Conservation (phyloP, 30 jellyfish, hydroid and myxozoan genomes). For the Chrysaora quinquecirrha region DNA sequence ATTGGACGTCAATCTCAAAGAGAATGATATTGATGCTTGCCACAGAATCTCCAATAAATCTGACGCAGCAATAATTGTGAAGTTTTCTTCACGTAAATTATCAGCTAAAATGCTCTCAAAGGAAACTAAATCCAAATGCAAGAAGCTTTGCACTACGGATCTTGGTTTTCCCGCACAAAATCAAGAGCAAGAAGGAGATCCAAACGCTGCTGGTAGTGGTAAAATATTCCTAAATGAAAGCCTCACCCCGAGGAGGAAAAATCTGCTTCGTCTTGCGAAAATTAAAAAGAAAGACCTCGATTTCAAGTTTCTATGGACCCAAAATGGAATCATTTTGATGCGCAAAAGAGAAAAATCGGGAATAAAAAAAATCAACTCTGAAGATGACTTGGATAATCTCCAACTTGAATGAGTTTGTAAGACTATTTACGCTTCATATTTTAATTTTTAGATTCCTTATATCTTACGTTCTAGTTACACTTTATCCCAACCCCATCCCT, state of each 20-base stretch:
- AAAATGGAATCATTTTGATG: neutral
- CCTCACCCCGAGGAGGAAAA: neutral
- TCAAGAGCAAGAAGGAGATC: neutral
- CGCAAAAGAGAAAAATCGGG: neutral
- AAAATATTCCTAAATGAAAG: neutral
- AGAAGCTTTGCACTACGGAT: neutral
- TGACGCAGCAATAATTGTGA: neutral
- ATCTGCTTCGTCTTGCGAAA: slow-evolving; percentile 6
- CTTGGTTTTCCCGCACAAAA: too few relatives aligned
- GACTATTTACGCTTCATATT: neutral
- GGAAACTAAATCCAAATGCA: neutral
- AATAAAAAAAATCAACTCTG: too few relatives aligned
- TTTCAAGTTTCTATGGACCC: neutral
- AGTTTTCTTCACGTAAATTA: neutral
- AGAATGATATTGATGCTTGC: neutral
- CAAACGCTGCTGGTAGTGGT: neutral
- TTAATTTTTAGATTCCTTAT: neutral
- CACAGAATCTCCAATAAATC: neutral
- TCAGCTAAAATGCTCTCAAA: neutral
- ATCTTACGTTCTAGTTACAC: neutral
- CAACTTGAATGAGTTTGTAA: neutral
- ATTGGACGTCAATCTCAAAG: neutral
- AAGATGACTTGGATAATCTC: neutral
- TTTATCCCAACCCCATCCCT: neutral
- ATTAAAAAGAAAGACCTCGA: neutral